Conservation (phyloP, 2,797 vertebrate species). For the Chrosomus eos region DNA sequence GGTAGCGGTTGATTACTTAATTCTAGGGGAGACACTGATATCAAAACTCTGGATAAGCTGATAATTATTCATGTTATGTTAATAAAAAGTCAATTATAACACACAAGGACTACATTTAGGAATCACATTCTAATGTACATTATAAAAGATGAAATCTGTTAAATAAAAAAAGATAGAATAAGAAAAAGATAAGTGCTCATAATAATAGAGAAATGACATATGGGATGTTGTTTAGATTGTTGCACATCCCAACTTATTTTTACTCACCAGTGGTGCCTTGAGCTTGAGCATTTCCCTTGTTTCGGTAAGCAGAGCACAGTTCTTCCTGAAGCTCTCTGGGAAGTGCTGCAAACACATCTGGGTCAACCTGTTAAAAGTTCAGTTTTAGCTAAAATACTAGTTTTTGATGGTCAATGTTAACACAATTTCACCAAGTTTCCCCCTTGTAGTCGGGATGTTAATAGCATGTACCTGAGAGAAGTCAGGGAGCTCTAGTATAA, state of each 20-base stretch:
- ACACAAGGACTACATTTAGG: neutral
- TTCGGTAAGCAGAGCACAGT: conserved; percentile 89
- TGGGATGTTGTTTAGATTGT: neutral
- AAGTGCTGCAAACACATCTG: conserved; percentile 94
- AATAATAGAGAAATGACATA: neutral
- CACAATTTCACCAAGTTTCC: neutral
- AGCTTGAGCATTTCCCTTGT: conserved; percentile 73
- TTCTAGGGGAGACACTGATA: neutral
- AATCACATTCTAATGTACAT: neutral
- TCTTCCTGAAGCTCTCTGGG: conserved; percentile 95
- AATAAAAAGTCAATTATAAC: neutral
- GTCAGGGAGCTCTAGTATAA: conserved; percentile 91
- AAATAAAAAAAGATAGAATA: neutral
- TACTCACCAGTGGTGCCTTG: conserved; percentile 76
- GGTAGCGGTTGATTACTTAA: neutral
- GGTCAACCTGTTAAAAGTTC: conserved; percentile 82
- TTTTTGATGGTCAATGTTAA: neutral
- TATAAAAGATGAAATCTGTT: neutral
- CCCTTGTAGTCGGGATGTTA: neutral
- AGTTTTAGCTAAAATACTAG: neutral
- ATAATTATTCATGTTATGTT: neutral
- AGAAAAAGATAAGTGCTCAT: neutral
- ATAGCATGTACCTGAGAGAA: conserved; percentile 87
- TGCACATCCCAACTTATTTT: neutral
- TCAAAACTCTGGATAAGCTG: neutral